These are phyloP conservation scores for Fistularia tabacaria DNA, from an alignment of 2,797 vertebrate genomes.

Conservation along the genomic window DNA sequence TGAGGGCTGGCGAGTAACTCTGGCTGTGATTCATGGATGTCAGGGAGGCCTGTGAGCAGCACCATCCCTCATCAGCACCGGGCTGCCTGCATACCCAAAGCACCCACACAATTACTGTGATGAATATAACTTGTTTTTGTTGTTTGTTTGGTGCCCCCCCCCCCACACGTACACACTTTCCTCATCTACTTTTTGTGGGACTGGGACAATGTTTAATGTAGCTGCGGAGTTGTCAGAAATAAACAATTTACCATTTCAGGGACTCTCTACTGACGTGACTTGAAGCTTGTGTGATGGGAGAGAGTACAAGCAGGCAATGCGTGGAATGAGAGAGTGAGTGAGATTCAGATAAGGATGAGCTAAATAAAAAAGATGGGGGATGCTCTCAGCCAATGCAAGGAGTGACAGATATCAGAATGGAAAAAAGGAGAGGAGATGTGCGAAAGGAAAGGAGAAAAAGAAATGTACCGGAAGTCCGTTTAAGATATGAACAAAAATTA, in stretches of 20 bases:
- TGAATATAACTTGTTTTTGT: slow-evolving; percentile 98
- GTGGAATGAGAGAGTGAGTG: slow-evolving; percentile 45
- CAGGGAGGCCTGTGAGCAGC: slow-evolving; percentile 90
- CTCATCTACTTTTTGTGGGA: slow-evolving; percentile 40
- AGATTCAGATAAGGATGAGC: slow-evolving; percentile 64
- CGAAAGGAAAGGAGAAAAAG: slow-evolving; percentile 56
- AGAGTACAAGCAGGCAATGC: slow-evolving; percentile 55
- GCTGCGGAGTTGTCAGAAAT: slow-evolving; percentile 66
- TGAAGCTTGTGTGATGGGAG: slow-evolving; percentile 45
- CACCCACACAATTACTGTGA: slow-evolving; percentile 99
- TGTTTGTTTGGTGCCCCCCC: slow-evolving; percentile 81
- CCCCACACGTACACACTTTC: slow-evolving; percentile 41
- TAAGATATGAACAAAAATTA: slow-evolving; percentile 53
- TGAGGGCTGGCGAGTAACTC: slow-evolving; percentile 87
- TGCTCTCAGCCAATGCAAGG: slow-evolving; percentile 61
- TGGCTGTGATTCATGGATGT: slow-evolving; percentile 98
- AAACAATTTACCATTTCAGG: slow-evolving; percentile 62
- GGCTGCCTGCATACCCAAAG: slow-evolving; percentile 81
- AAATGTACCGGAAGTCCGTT: slow-evolving; percentile 58
- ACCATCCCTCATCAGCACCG: slow-evolving; percentile 96
- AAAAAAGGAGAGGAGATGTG: slow-evolving; percentile 53
- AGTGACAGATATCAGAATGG: slow-evolving; percentile 57
- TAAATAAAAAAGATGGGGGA: slow-evolving; percentile 59
- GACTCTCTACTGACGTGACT: slow-evolving; percentile 38
- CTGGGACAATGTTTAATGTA: slow-evolving; percentile 80